Percentiles rank a stretch among this genome's conserved stretches.
Conservation (phyloP, 1,140 invertebrate genomes). For the Chrysomallon squamiferum region DNA sequence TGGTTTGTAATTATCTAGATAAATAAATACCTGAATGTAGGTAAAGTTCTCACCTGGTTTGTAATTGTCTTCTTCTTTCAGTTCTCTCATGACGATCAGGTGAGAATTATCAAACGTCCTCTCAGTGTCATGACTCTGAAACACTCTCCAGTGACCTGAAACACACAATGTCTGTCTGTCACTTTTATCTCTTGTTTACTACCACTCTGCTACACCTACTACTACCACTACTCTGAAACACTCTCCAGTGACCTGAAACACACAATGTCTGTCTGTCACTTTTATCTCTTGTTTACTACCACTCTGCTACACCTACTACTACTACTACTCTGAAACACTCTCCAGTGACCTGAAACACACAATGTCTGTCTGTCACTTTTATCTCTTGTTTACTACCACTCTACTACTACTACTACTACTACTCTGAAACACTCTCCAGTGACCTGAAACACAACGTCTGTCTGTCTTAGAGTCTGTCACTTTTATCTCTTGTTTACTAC, state of each 20-base stretch:
- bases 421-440: slow-evolving; percentile 18
- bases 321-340: slow-evolving; percentile 17
- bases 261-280: no score
- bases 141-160: slow-evolving; percentile 24
- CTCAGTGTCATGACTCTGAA: slow-evolving; percentile 10
- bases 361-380: no score
- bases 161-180: no score
- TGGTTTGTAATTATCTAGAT: no score
- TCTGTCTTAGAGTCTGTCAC: no score
- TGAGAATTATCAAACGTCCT: slow-evolving; percentile 16
- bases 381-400: no score
- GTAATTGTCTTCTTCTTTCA: slow-evolving; percentile 13
- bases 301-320: no score
- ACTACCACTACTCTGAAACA: slow-evolving; percentile 16
- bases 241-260: slow-evolving; percentile 18
- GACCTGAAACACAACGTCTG: slow-evolving; percentile 7
- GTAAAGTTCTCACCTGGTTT: not conserved
- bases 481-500: no score
- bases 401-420: not conserved
- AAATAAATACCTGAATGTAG: no score
- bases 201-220: no score
- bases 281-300: no score
- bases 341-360: slow-evolving; percentile 20
- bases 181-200: no score
- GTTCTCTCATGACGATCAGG: slow-evolving; percentile 20